Conservation (phyloP, 2,888 invertebrate genomes). For the Aproaerema taeniolella region DNA sequence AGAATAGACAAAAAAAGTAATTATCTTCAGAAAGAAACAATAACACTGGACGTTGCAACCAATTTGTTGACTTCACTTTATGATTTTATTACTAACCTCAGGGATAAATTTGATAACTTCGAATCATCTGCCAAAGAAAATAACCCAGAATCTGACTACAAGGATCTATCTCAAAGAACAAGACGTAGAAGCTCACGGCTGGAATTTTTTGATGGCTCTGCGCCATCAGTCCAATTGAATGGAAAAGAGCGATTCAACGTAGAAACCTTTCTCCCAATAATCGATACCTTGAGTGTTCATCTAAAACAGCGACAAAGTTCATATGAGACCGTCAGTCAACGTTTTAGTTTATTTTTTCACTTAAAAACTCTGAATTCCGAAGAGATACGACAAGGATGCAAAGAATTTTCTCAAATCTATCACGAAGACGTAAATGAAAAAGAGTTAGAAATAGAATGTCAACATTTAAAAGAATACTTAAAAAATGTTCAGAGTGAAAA, state of each 20-base stretch:
- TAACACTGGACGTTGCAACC: slow-evolving; percentile 25
- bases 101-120: slow-evolving; percentile 26
- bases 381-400: slow-evolving; percentile 21
- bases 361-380: slow-evolving; percentile 22
- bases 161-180: slow-evolving; percentile 27
- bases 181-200: slow-evolving; percentile 25
- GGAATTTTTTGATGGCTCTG: slow-evolving; percentile 25
- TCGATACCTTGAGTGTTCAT: slow-evolving; percentile 25
- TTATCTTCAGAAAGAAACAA: slow-evolving; percentile 25
- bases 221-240: slow-evolving; percentile 21
- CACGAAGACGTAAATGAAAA: slow-evolving; percentile 20
- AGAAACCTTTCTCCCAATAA: slow-evolving; percentile 24
- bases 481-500: slow-evolving; percentile 18
- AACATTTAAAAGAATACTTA: slow-evolving; percentile 25
- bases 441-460: slow-evolving; percentile 24
- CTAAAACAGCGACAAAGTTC: slow-evolving; percentile 22
- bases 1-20: slow-evolving; percentile 25
- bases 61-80: slow-evolving; percentile 23
- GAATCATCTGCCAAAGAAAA: slow-evolving; percentile 23
- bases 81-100: slow-evolving; percentile 22
- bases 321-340: slow-evolving; percentile 21
- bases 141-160: slow-evolving; percentile 26
- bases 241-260: slow-evolving; percentile 24
- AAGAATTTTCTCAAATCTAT: slow-evolving; percentile 21
- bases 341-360: slow-evolving; percentile 24